Evolutionary conservation across 2,888 invertebrate genomes (phyloP), one percentile per base, ranked within the genome.

Genomic region (Campoplex capitator): DNA sequence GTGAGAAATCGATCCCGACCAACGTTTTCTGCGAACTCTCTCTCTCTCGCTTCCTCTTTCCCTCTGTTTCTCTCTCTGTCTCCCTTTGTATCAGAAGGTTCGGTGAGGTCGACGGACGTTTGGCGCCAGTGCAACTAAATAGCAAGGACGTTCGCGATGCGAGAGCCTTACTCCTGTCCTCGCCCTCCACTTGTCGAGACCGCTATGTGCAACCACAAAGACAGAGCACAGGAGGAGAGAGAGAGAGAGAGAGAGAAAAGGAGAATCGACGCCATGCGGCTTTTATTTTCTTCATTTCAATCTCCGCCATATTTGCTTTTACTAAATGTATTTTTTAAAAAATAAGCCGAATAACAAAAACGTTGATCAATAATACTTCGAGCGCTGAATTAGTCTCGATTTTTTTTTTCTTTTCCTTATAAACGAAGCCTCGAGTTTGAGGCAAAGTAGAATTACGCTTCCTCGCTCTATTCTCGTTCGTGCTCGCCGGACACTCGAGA

Each of bases 61-160:
- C 32, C 51, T 71, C 38, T 67, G 1, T 35, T 45, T 58, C 16
- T 56, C 13, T 75, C 42, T 76, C 62, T 51, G 48, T 76, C 65
- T 62, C 48, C 54, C 65, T 62, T 51, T 82, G 38, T 75, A 28
- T 48, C 32, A 35, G 42, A 67, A 71, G 73, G 58, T 70, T 35
- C 78, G 75, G 48, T 65, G 86, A 82, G 87, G 87, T 87, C 87
- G 87, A 84, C 87, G 87, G 73, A 87, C 87, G 87, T 87, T 87
- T 84, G 87, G 87, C 87, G 87, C 87, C 87, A 86, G 86, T 84
- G 84, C 84, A 87, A 87, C 87, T 78, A 82, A 87, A 87, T 82
- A 84, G 87, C 87, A 87, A 87, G 87, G 87, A 87, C 87, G 87
- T 82, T 87, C 62, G 74, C 81, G 71, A 65, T 65, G 45, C 54